Conservation (phyloP, 2,888 invertebrate species). For the Mylabris sibirica region DNA sequence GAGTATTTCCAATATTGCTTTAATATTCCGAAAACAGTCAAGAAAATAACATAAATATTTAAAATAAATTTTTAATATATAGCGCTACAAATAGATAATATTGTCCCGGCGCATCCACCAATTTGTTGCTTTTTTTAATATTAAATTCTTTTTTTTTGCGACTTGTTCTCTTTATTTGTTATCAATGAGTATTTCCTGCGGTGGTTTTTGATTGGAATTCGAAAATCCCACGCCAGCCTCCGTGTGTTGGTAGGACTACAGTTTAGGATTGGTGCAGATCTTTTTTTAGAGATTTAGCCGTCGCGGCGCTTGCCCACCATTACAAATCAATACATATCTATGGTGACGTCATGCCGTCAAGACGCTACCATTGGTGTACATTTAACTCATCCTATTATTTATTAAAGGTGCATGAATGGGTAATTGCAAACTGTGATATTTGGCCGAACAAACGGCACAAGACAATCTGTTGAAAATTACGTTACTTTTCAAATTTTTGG, state of each 20-base stretch:
- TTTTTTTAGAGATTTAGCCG: slow-evolving; percentile 18
- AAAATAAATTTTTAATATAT: too few relatives aligned
- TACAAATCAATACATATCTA: slow-evolving; percentile 63
- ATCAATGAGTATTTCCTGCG: not conserved
- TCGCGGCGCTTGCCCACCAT: slow-evolving; percentile 49
- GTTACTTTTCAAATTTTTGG: not conserved
- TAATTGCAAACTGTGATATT: slow-evolving; percentile 60
- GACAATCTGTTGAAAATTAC: slow-evolving; percentile 45
- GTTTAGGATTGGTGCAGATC: not conserved
- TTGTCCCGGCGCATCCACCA: not conserved
- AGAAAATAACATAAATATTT: too few relatives aligned
- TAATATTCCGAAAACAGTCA: too few relatives aligned
- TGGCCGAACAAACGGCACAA: slow-evolving; percentile 54
- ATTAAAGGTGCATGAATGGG: slow-evolving; percentile 65
- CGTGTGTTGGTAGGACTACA: not conserved
- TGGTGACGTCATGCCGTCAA: slow-evolving; percentile 64
- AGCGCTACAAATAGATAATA: too few relatives aligned
- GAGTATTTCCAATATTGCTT: too few relatives aligned
- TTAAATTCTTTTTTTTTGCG: not conserved
- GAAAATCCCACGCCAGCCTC: not conserved
- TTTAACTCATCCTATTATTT: slow-evolving; percentile 66
- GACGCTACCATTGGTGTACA: slow-evolving; percentile 63
- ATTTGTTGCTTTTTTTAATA: not conserved
- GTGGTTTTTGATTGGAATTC: not conserved
- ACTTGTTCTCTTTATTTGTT: not conserved